Base-by-base conservation (phyloP, 1,140 invertebrate species). In the Nautilus pompilius region DNA sequence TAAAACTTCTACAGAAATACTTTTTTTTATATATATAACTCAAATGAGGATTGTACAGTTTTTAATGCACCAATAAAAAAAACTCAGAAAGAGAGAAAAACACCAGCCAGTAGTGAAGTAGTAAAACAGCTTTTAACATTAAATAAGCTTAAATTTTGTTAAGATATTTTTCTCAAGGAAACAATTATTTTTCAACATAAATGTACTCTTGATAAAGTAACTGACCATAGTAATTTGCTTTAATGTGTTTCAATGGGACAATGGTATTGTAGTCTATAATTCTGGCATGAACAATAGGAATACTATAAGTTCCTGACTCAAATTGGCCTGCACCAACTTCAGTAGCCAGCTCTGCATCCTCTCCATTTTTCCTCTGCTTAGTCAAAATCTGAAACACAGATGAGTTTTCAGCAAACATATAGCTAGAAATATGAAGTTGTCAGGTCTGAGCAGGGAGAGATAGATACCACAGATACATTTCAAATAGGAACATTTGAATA, bases 141-240 rank as follows among this genome's bases (percentile, higher is more conserved):
- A 6, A 22, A 8, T n/a, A 10, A 8, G 17, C 17, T 10, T n/a
- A 22, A 22, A n/a, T 13, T 15, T 28, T 13, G 2, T 13, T 22
- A 24, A 2, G 29, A 22, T 24, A n/a, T n/a, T 20, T 36, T 58
- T 36, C 24, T 10, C 26, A 3, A 28, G 32, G 8, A 41, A 45
- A 6, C 20, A 36, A 32, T 32, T 17, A 0, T 60, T 28, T 41
- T 15, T n/a, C n/a, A n/a, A n/a, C n/a, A n/a, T n/a, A n/a, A n/a
- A n/a, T n/a, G n/a, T n/a, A n/a, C n/a, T n/a, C n/a, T n/a, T n/a
- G n/a, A n/a, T n/a, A n/a, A n/a, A 24, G 24, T 36, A 34, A 75
- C 76, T 80, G 85, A 91, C 90, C 90, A 86, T 89, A 91, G 78
- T 86, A 88, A 77, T 88, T 89, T 5, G 90, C 87, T 86, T 92